phyloP scores from a whole-genome alignment of 2,797 vertebrate species.

The Loris lydekkerianus region DNA sequence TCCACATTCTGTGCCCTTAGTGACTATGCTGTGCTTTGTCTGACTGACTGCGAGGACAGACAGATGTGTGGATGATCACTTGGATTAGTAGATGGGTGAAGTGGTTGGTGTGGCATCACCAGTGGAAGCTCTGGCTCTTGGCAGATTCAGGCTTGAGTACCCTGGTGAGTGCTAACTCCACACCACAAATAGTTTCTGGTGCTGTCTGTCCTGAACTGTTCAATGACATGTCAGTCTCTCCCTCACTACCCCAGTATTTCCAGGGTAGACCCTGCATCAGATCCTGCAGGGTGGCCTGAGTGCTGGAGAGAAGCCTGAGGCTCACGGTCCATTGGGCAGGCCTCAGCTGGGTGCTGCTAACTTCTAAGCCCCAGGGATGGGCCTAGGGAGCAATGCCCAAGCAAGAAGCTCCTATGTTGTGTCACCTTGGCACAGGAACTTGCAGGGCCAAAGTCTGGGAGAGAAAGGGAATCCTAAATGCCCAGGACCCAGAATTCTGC shows the following conservation, averaged over 20 bases:
- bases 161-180: background rate
- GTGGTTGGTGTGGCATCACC: background rate
- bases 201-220: background rate
- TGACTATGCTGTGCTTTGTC: accelerated
- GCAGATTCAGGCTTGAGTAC: no score
- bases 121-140: background rate
- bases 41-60: background rate
- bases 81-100: background rate
- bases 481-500: background rate
- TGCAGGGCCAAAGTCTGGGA: background rate
- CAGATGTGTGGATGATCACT: background rate
- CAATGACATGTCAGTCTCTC: background rate
- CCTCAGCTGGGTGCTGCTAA: background rate
- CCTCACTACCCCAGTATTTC: background rate
- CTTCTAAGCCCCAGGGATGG: background rate
- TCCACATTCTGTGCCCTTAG: background rate
- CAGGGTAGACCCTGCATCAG: background rate
- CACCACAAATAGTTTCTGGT: background rate
- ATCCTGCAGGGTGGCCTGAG: background rate
- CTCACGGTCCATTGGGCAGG: background rate
- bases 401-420: background rate
- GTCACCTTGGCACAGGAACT: background rate
- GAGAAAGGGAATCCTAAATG: background rate
- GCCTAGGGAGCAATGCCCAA: background rate
- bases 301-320: background rate